Base-by-base conservation (phyloP, 2,888 invertebrate species). In the Dorcus parallelipipedus region DNA sequence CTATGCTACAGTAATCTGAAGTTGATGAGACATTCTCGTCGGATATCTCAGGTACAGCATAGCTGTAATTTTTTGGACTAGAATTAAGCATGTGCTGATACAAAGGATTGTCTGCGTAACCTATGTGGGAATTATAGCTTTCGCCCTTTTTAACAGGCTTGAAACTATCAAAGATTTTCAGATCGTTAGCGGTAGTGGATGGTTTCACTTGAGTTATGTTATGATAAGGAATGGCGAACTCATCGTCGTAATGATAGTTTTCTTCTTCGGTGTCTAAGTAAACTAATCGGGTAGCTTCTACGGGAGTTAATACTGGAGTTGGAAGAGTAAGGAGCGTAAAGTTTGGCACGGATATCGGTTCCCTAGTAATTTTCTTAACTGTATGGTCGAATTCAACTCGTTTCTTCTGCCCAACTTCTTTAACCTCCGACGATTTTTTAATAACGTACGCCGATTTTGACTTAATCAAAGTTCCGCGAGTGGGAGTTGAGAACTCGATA, bases 1-100 rank as follows among this genome's bases (percentile, higher is more conserved):
- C 90, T 50, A 89, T 87, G 71, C 89, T 89, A 54, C 88, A 89
- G 74, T 90, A 90, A 71, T 90, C 90, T 3, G 90, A 89, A 1
- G 90, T 89, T 0, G 87, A 87, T 0, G 87, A 87, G 60, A 82
- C 71, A 60, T 84, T 83, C 54, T 79, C 80, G 59, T 83, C 83
- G 2, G 75, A 77, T 26, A 71, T 74, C 64, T 86, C 85, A 58
- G 84, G 83, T 48, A 82, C 79, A 23, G 80, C 77, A n/a, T 78
- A 73, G 61, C 77, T 76, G 8, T 83, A 82, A 67, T 86, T 85
- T 56, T 85, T 78, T 3, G 85, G 84, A 2, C 84, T 84, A 1
- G 80, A 82, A 57, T 80, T 82, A 3, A 84, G 81, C 62, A 84
- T 79, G 50, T 83, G 82, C 63, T 83, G 83, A 69, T 83, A 83